Evolutionary conservation across 2,113 vertebrate genomes (phyloP).

Genomic region (Peromyscus maniculatus): DNA sequence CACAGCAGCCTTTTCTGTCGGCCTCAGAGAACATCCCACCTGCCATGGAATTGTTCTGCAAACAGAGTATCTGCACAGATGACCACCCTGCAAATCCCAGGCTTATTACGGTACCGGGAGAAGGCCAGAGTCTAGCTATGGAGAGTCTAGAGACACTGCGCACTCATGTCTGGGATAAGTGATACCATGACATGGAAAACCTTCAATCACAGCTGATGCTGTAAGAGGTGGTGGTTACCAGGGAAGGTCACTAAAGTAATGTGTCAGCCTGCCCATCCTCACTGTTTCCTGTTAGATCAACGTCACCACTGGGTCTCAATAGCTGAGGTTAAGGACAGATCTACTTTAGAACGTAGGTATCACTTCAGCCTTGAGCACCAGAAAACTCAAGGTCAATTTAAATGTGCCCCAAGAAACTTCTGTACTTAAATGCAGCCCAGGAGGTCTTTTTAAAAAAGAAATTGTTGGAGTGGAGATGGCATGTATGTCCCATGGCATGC

Average conservation of each 20-base stretch:
- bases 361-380: background rate
- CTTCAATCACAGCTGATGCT: background rate
- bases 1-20: background rate
- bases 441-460: background rate
- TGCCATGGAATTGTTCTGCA: background rate
- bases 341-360: background rate
- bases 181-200: background rate
- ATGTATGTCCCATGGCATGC: background rate
- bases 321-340: background rate
- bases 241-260: background rate
- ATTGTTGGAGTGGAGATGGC: background rate
- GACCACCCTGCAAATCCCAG: background rate
- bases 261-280: background rate
- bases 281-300: background rate
- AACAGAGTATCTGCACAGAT: rapidly evolving
- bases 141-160: background rate
- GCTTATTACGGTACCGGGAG: background rate
- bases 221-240: background rate
- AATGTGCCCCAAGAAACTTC: background rate
- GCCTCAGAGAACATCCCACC: background rate
- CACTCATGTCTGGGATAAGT: background rate
- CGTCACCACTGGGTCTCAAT: background rate
- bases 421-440: background rate
- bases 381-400: background rate
- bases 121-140: background rate